These are phyloP conservation scores for Lates japonicus DNA, from an alignment of 2,797 vertebrate species.

Conservation along the genomic window DNA sequence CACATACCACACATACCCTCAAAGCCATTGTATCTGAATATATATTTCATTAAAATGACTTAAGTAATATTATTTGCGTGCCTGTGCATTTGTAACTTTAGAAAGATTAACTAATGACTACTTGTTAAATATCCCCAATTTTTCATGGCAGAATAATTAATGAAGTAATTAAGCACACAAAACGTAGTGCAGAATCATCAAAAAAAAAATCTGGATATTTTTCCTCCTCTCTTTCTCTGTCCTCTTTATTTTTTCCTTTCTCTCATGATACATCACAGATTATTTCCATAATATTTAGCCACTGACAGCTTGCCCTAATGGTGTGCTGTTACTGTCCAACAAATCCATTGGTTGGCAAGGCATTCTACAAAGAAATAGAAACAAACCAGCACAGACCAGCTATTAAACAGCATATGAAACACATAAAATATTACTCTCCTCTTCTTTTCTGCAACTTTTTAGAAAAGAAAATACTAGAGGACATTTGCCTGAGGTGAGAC, in stretches of 20 bases:
- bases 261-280: constrained; percentile 26
- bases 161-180: constrained; percentile 78
- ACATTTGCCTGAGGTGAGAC: constrained; percentile 18
- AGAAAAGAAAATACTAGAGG: constrained; percentile 13
- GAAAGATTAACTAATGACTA: constrained; percentile 83
- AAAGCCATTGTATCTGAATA: constrained; percentile 60
- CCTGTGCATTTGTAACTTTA: constrained; percentile 75
- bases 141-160: constrained; percentile 80
- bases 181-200: constrained; percentile 77
- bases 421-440: background rate
- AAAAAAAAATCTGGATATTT: constrained; percentile 56
- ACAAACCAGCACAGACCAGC: background rate
- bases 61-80: constrained; percentile 74
- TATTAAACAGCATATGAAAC: constrained; percentile 19
- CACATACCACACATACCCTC: constrained; percentile 28
- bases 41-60: constrained; percentile 73
- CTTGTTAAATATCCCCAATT: constrained; percentile 80
- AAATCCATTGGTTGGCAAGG: background rate
- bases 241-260: constrained; percentile 43
- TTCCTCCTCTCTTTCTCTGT: constrained; percentile 39
- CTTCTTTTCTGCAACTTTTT: constrained; percentile 1
- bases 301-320: background rate
- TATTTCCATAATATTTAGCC: constrained; percentile 11
- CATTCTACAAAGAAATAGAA: background rate
- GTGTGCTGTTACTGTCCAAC: background rate